Conservation (phyloP, 2,113 vertebrate species). For the Thermophis baileyi region DNA sequence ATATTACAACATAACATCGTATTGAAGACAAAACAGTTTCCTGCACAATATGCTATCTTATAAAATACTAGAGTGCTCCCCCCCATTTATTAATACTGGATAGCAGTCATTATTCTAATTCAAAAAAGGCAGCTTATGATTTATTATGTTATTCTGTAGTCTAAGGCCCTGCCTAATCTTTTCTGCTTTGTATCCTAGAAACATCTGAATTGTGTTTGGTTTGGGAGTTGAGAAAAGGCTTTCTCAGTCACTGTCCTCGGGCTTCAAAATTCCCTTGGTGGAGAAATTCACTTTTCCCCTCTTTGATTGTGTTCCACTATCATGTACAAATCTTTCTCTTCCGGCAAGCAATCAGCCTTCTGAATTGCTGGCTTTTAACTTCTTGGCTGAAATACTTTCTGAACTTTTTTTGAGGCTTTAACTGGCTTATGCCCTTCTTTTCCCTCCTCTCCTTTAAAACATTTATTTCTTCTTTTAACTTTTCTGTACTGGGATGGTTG, state of each 20-base stretch:
- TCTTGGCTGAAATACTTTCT: background rate
- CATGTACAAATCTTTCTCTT: background rate
- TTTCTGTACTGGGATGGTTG: background rate
- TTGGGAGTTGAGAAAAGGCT: background rate
- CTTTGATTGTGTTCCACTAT: background rate
- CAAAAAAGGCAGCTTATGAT: background rate
- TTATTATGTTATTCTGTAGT: background rate
- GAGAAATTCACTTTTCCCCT: background rate
- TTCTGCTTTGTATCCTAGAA: background rate
- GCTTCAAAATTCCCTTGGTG: background rate
- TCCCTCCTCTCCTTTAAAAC: background rate
- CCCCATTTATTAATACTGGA: background rate
- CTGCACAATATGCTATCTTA: background rate
- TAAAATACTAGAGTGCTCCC: background rate
- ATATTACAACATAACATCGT: background rate
- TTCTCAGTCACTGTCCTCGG: background rate
- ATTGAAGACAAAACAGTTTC: background rate
- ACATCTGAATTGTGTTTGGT: background rate
- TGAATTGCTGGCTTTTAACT: background rate
- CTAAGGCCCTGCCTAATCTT: background rate
- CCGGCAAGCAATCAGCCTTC: background rate
- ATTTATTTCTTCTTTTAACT: background rate
- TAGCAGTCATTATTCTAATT: background rate
- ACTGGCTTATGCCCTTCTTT: background rate
- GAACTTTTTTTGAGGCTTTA: background rate